Evolutionary conservation across 2,113 vertebrate species (phyloP), one percentile per base, ranked within the genome.

Genomic region (Stegastes partitus): DNA sequence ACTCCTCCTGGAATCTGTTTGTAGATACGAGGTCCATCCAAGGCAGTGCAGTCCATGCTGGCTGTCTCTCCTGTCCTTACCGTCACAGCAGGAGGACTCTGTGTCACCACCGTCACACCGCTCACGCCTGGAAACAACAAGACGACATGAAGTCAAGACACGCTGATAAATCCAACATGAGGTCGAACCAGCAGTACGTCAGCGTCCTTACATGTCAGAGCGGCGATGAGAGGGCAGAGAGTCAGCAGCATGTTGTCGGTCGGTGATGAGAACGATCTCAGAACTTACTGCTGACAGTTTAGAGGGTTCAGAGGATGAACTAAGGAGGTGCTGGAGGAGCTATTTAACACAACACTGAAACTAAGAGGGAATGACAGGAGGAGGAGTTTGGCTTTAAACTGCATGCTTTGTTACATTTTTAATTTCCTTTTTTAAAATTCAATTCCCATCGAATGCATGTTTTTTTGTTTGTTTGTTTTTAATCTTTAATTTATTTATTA

Each of bases 211-310:
- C 77, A 87, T 82, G 86, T 15, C 23, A 90, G 86, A 81, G 77
- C 70, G 77, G 84, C 74, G 76, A 87, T 68, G 74, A 91, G 84
- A 86, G 68, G 26, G 75, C 74, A 87, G 77, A 92, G 80, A n/a
- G 55, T 87, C 65, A 51, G 11, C 82, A 84, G 87, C 87, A 86
- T 86, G 85, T 70, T 90, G 79, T 71, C 75, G 78, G 74, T 79
- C n/a, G n/a, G 82, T 19, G 76, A 19, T 66, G 75, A 77, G 26
- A 85, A 79, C 2, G 59, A 12, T 39, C 70, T 64, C 63, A 44
- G n/a, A 34, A 45, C 53, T 69, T 53, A 19, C 67, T 72, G 69
- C 57, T 74, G 73, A 56, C 44, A 78, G 47, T 56, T 64, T 0
- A 70, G n/a, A n/a, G n/a, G n/a, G n/a, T n/a, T n/a, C n/a, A n/a